phyloP scores from a whole-genome alignment of 1,140 invertebrate species.

The Neodiprion virginianus region DNA sequence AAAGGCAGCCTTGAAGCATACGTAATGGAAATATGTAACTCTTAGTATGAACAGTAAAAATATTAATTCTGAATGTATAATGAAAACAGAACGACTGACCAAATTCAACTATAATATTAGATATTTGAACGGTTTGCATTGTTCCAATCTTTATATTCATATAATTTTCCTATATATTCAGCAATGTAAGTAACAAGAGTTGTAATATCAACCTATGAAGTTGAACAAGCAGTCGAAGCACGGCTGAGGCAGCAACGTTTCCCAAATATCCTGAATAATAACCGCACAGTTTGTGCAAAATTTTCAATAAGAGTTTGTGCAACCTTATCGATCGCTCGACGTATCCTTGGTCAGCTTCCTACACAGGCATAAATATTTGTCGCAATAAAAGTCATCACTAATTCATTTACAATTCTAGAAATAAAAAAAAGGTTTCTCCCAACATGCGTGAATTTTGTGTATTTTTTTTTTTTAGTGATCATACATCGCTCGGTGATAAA shows the following conservation, averaged over 20 bases:
- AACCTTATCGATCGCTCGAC: conserved; percentile 41
- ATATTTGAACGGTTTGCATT: too few species aligned
- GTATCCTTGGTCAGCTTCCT: conserved; percentile 16
- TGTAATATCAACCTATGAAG: conserved; percentile 38
- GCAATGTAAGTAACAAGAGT: background rate
- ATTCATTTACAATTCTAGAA: conserved; percentile 29
- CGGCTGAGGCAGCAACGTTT: conserved; percentile 28
- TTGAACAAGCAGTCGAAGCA: conserved; percentile 39
- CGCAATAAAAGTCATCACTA: too few species aligned
- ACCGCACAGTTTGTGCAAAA: conserved; percentile 44
- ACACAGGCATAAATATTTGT: background rate
- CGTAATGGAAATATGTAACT: conserved; percentile 17
- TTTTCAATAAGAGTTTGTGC: conserved; percentile 41
- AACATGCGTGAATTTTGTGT: background rate
- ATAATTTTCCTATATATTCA: background rate
- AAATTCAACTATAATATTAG: too few species aligned
- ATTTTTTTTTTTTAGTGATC: background rate
- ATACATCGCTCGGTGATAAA: too few species aligned
- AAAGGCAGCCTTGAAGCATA: background rate
- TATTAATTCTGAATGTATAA: conserved; percentile 12
- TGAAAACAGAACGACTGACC: conserved; percentile 14
- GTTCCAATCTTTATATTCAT: too few species aligned
- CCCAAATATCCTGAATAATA: conserved; percentile 36
- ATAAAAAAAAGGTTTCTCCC: conserved; percentile 19
- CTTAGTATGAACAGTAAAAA: background rate